A percentile compares a stretch with the other conserved stretches of the same genome.
Evolutionary conservation across 2,888 invertebrate genomes (phyloP).

Genomic region (Coleophora flavipennella): DNA sequence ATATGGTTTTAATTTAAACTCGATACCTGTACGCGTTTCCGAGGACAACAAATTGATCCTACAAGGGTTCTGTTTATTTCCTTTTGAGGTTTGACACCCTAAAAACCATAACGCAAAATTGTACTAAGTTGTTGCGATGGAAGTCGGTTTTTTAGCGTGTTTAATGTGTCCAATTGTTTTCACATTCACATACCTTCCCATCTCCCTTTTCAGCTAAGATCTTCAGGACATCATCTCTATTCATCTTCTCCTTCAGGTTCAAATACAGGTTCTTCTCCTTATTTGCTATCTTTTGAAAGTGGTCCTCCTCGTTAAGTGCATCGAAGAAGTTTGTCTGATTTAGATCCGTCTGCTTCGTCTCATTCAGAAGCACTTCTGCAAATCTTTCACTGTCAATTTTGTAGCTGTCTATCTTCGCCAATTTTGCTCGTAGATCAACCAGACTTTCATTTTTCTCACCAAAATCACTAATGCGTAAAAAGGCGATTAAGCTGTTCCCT

Average conservation of each 20-base stretch:
- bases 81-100: too few species aligned
- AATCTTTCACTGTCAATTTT: constrained; percentile 34
- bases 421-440: constrained; percentile 37
- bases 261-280: constrained; percentile 42
- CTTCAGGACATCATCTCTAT: constrained; percentile 46
- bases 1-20: too few species aligned
- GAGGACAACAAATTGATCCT: too few species aligned
- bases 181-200: constrained; percentile 5
- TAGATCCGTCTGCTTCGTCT: constrained; percentile 29
- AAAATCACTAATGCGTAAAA: constrained; percentile 17
- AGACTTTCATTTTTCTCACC: constrained; percentile 22
- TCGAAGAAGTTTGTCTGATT: constrained; percentile 47
- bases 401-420: constrained; percentile 35
- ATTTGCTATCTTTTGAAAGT: constrained; percentile 27
- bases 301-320: constrained; percentile 40
- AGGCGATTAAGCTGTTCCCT: constrained; percentile 22
- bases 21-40: too few species aligned
- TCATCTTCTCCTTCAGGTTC: constrained; percentile 52
- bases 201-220: constrained; percentile 30
- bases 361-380: constrained; percentile 28
- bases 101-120: too few species aligned
- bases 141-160: too few species aligned
- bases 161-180: too few species aligned
- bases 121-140: too few species aligned
- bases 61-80: too few species aligned